Base-by-base conservation (phyloP, 1,140 invertebrate genomes). In the Papilio helenus region DNA sequence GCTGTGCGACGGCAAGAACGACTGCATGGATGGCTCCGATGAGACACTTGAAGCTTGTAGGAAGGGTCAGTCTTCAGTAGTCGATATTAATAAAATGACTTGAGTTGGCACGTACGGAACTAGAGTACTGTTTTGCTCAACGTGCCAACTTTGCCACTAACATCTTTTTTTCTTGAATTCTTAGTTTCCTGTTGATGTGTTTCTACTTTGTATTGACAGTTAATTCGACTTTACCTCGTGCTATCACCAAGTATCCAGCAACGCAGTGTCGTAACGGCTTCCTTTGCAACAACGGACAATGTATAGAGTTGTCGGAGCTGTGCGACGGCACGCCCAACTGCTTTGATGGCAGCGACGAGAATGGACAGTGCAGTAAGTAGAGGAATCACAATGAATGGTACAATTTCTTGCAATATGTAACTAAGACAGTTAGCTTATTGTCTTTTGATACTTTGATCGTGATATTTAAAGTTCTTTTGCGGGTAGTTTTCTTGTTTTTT, bases 21-120 rank as follows among this genome's bases (percentile, higher is more conserved):
- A 98, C 83, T 98, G 97, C 86, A 79, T 89, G 3, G 97, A 97
- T 89, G 96, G 95, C 1, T 96, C 95, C n/a, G 97, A 97, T 87
- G 97, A 97, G 90, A 93, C 86, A 0, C 65, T 85, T 0, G 87
- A 93, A 8, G 87, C 94, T 72, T 96, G 96, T 83, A 82, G 83
- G 23, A 84, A 65, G 73, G 90, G 92, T 92, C 72, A 81, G 79
- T 49, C 29, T 71, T 10, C 46, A 34, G 16, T 68, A 34, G 16
- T 68, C 2, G 14, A n/a, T 18, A 74, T 74, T 68, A 72, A 55
- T 42, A 76, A 72, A 9, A 14, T 20, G 9, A 39, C 20, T 46
- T 14, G 14, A 10, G 29, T 71, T 26, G 29, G 7, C 29, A 7
- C 16, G 68, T 26, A 0, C 1, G 14, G 12, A 46, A 46, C 1